These are phyloP conservation scores for Tipula lateralis DNA, from an alignment of 2,888 invertebrate genomes.

Conservation along the genomic window DNA sequence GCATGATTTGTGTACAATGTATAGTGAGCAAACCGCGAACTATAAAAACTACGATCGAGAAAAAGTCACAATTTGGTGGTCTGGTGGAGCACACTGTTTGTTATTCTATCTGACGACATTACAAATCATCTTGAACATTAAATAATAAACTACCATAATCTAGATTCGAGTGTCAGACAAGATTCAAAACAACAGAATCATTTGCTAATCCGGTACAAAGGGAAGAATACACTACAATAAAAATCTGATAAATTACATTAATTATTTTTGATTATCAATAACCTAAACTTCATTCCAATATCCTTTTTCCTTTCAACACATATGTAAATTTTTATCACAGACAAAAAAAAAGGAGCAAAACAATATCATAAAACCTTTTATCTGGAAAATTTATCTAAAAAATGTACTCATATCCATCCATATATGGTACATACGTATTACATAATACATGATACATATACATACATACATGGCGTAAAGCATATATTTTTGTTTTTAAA, in stretches of 20 bases:
- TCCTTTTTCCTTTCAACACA: slow-evolving; percentile 19
- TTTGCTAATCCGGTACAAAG: neutral
- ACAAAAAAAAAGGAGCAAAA: neutral
- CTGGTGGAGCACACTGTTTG: no score
- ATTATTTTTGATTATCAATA: slow-evolving; percentile 24
- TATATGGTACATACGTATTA: neutral
- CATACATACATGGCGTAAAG: neutral
- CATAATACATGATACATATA: neutral
- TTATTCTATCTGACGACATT: no score
- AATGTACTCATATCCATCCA: neutral
- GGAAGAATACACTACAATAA: neutral
- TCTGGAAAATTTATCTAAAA: neutral
- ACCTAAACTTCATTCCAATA: neutral
- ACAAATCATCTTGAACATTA: neutral
- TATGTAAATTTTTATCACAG: slow-evolving; percentile 11
- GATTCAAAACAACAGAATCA: neutral
- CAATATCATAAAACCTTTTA: neutral
- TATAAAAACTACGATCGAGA: no score
- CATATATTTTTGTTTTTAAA: neutral
- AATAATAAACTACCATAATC: neutral
- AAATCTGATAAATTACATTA: slow-evolving; percentile 1
- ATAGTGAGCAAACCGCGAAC: no score
- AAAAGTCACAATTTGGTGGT: no score
- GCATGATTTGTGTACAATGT: no score
- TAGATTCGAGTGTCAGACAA: neutral